These are phyloP conservation scores for Vespertilio murinus DNA, from an alignment of 2,797 vertebrate species.

Conservation along the genomic window DNA sequence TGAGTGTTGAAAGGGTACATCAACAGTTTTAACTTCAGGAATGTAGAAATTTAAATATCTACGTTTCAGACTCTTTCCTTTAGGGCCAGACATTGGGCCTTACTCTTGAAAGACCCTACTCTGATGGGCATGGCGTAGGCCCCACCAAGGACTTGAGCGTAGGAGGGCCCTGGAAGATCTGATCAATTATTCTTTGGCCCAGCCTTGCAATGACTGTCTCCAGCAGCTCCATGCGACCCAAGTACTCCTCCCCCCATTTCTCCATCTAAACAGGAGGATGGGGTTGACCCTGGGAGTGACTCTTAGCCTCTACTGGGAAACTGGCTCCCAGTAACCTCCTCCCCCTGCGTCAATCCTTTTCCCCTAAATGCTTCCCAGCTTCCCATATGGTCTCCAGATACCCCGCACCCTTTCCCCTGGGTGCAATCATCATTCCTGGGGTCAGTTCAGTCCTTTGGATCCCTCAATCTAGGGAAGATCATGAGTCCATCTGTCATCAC, in stretches of 20 bases:
- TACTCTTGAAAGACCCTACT: not conserved
- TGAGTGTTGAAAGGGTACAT: conserved; percentile 1
- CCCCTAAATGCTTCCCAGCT: conserved; percentile 72
- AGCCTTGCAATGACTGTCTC: not conserved
- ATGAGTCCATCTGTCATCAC: conserved; percentile 78
- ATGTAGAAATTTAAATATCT: not conserved
- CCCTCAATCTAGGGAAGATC: conserved; percentile 67
- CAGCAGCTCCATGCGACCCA: not conserved
- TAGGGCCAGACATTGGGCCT: not conserved
- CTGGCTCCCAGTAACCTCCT: conserved; percentile 62
- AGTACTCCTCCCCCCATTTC: not conserved
- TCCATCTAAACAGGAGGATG: conserved; percentile 22
- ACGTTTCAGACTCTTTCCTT: not conserved
- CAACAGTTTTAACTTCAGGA: not conserved
- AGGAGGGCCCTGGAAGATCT: not conserved
- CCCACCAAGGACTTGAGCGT: not conserved
- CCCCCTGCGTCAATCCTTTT: conserved; percentile 64
- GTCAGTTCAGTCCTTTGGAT: conserved; percentile 73
- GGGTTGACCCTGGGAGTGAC: conserved; percentile 37
- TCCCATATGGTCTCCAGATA: conserved; percentile 80
- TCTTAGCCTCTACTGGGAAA: conserved; percentile 61
- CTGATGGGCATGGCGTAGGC: not conserved
- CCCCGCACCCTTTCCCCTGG: conserved; percentile 74
- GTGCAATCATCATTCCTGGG: conserved; percentile 72
- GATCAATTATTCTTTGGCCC: not conserved